Conservation (phyloP, 2,888 invertebrate species). For the Eucera pruinosa region DNA sequence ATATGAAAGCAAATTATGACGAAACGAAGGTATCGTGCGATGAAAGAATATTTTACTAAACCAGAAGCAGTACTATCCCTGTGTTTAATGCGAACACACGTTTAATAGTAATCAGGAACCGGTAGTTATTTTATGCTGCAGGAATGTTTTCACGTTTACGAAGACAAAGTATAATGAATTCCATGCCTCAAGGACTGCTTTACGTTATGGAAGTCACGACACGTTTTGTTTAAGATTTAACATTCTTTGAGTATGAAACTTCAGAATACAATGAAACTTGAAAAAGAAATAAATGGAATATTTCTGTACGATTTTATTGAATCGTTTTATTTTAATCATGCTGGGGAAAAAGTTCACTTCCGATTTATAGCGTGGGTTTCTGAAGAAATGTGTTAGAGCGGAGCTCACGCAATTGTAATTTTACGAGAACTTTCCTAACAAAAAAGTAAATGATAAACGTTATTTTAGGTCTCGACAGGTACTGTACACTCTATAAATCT, state of each 20-base stretch:
- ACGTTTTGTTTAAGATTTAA: constrained; percentile 3
- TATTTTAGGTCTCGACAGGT: neutral
- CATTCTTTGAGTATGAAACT: neutral
- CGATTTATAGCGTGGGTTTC: neutral
- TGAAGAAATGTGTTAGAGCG: constrained; percentile 1
- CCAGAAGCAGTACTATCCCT: neutral
- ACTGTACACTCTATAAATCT: neutral
- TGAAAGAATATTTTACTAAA: neutral
- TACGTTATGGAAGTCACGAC: neutral
- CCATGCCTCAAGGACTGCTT: constrained; percentile 2
- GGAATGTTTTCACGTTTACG: constrained; percentile 5
- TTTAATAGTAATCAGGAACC: neutral
- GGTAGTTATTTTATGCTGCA: neutral
- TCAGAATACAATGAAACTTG: too few species aligned
- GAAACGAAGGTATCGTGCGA: neutral
- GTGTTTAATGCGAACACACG: neutral
- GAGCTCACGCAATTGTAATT: constrained; percentile 33
- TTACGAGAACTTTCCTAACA: constrained; percentile 27
- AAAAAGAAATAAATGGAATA: too few species aligned
- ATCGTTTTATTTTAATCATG: neutral
- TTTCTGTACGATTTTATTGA: neutral
- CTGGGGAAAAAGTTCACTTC: constrained; percentile 10
- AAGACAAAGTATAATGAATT: constrained; percentile 17
- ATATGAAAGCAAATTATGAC: neutral
- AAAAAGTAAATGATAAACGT: constrained; percentile 22